phyloP scores from a whole-genome alignment of 2,888 invertebrate species.

The Spisula solida region DNA sequence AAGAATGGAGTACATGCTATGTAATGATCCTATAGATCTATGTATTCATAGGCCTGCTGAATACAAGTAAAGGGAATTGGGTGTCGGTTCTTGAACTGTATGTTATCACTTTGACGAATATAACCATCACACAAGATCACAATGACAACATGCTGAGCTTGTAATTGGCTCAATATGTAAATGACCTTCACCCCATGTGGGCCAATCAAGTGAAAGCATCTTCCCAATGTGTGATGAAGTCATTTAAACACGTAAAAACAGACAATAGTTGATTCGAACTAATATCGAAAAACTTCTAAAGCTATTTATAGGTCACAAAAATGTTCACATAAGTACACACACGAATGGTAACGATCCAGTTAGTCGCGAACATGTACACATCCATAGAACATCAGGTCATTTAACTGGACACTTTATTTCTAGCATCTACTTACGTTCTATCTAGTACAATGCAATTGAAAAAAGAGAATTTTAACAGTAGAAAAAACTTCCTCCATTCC shows the following conservation, averaged over 20 bases:
- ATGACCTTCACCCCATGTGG: constrained; percentile 1
- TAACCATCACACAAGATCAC: not conserved
- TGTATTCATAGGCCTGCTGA: not conserved
- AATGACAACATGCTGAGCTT: not conserved
- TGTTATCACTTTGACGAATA: not conserved
- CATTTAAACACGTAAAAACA: not conserved
- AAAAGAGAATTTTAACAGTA: constrained; percentile 23
- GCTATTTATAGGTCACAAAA: not conserved
- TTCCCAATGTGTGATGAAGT: not conserved
- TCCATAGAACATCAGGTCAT: not conserved
- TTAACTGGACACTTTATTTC: constrained; percentile 3
- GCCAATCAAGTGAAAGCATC: not conserved
- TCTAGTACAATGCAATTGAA: constrained; percentile 26
- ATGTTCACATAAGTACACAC: constrained; percentile 6
- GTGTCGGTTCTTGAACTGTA: not conserved
- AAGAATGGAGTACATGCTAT: not conserved
- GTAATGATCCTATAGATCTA: not conserved
- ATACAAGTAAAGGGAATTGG: not conserved
- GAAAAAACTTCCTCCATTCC: not conserved
- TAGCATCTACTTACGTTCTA: constrained; percentile 2
- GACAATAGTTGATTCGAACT: not conserved
- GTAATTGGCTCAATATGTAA: not conserved
- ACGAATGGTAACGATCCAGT: not conserved
- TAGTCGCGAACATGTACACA: constrained; percentile 3
- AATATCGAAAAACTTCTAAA: not conserved